Base-by-base conservation (phyloP, 2,113 vertebrate species). In the Tringa solitaria region DNA sequence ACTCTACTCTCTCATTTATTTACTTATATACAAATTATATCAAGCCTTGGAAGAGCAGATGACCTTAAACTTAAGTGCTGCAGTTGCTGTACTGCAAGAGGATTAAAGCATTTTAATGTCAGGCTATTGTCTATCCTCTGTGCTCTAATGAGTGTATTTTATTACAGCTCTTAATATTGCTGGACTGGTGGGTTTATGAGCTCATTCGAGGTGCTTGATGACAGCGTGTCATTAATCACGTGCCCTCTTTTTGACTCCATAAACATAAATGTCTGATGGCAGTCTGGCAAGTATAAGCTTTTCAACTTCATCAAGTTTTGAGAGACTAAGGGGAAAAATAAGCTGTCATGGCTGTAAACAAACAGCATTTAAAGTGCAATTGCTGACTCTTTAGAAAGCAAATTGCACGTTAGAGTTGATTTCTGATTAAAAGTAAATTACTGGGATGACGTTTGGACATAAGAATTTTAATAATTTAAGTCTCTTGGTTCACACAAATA, bases 51-150 rank as follows among this genome's bases (percentile, higher is more conserved):
- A 77, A 82, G 39, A 92, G 35, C 77, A 92, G 70, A 93, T 84
- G 83, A 96, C 61, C 83, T 93, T 89, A 65, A 94, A 73, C 32
- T 68, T 50, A 90, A 87, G 56, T 67, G 87, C 77, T 90, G 80
- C 80, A 78, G 51, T 90, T 91, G n/a, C 64, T 93, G 33, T 87
- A 80, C 59, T 81, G 64, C 77, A 86, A 92, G 86, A 95, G 63
- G 79, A 96, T 95, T 95, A 95, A 89, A 96, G 39, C 4, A 4
- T 33, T 96, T 95, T 90, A 86, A 92, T 90, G 84, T 84, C 53
- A 93, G 59, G 61, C 74, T 92, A 45, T 88, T 84, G 67, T 91
- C 74, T 93, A 51, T 84, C 35, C 28, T 89, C 69, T 81, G 51
- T 33, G 83, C 57, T 81, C 59, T 96, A 90, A 95, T 80, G 70